Base-by-base conservation (phyloP, 2,888 invertebrate genomes). In the Syritta pipiens region DNA sequence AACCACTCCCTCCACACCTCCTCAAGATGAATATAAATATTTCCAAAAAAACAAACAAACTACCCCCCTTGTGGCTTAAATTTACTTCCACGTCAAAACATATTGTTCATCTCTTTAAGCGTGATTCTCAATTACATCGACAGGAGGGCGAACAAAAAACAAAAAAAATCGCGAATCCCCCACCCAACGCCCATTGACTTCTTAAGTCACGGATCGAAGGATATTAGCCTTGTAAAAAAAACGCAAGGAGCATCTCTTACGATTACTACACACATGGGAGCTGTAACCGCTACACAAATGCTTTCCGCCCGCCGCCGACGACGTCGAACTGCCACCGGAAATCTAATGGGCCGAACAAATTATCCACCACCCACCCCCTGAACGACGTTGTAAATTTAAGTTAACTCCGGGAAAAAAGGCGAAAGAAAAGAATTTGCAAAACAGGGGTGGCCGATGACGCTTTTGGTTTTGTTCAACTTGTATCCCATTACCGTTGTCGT, bases 231-330 rank as follows among this genome's bases (percentile, higher is more conserved):
- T 37, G 67, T 79, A 79, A 79, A 74, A 79, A 62, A 49, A 60
- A 77, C 42, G 55, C 24, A 67, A 60, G 60, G 42, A 57, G 44
- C 53, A 49, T 74, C 46, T 77, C 79, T 74, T 67, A 44, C 62
- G 62, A 74, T 72, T 79, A 88, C 88, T 86, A 86, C 87, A 86
- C 88, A 88, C 88, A 88, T 87, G 88, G 88, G 88, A 88, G 88
- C 87, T 86, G 87, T 88, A 88, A 87, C 87, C 88, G 85, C 88
- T 84, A 69, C 75, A 82, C 72, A 81, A 82, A 82, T 82, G 81
- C 74, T 81, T 82, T 51, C 40, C 35, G 26, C 17, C 10, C 59
- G 51, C 51, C 55, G 12, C 14, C 24, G 4, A 7, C 4, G 28
- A 7, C 10, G 37, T 17, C 37, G n/a, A n/a, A n/a, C n/a, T 28